Evolutionary conservation across 92 coral and sea anemone genomes (phyloP).

Genomic region (Paramuricea clavata): DNA sequence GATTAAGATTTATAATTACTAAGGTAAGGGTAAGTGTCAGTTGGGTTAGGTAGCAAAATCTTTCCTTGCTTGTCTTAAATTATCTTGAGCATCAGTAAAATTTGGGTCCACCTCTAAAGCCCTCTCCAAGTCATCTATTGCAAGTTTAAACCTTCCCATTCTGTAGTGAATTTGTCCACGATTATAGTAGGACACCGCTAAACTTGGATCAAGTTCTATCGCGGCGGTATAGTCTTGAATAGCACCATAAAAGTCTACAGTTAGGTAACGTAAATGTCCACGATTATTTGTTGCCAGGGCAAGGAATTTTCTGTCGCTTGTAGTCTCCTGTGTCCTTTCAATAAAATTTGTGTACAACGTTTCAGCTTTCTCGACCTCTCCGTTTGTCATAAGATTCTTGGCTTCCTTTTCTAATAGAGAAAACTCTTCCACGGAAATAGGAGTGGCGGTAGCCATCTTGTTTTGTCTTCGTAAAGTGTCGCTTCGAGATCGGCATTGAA

Average conservation of each 20-base stretch:
- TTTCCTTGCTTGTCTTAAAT: constrained; percentile 54
- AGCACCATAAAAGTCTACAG: constrained; percentile 71
- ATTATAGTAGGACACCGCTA: constrained; percentile 72
- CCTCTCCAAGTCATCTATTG: constrained; percentile 57
- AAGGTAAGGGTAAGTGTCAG: too few relatives aligned
- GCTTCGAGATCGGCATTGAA: background rate
- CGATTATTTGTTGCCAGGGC: constrained; percentile 68
- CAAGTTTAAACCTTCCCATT: constrained; percentile 70
- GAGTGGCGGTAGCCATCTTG: constrained; percentile 1
- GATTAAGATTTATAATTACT: too few relatives aligned
- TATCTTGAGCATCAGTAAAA: constrained; percentile 64
- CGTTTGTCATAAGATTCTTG: constrained; percentile 38
- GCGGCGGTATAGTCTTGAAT: constrained; percentile 63
- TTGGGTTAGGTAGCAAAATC: constrained; percentile 44
- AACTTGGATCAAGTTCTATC: constrained; percentile 51
- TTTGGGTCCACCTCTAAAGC: constrained; percentile 62
- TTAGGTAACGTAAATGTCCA: constrained; percentile 66
- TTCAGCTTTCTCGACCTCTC: constrained; percentile 41
- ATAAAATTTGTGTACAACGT: constrained; percentile 46
- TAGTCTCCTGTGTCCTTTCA: background rate
- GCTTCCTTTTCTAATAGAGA: constrained; percentile 36
- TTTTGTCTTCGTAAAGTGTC: background rate
- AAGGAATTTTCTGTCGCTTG: constrained; percentile 8
- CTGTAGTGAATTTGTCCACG: constrained; percentile 77
- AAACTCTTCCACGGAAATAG: background rate